Evolutionary conservation across 2,888 invertebrate species (phyloP).

Genomic region (Scaptomyza polygonia): DNA sequence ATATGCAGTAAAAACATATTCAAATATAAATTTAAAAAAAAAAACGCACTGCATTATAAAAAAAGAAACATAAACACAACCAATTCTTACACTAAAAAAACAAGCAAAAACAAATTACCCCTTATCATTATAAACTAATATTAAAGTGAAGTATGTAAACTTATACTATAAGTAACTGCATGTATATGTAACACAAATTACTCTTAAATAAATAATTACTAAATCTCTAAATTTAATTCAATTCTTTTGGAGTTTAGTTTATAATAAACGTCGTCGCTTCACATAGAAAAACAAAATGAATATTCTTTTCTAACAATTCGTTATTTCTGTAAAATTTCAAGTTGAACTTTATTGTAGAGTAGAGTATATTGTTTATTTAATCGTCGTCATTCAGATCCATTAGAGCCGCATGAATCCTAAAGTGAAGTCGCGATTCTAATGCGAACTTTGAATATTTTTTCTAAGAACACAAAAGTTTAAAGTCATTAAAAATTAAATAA

Average conservation of each 20-base stretch:
- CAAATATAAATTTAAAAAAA: neutral
- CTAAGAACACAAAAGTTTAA: conserved; percentile 85
- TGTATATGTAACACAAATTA: conserved; percentile 45
- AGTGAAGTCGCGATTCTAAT: conserved; percentile 94
- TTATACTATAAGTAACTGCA: conserved; percentile 27
- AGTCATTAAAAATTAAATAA: neutral
- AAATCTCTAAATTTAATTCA: conserved; percentile 14
- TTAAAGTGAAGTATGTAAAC: conserved; percentile 23
- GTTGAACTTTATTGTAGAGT: no score
- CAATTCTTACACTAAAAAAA: conserved; percentile 34
- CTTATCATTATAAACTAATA: conserved; percentile 23
- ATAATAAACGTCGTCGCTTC: no score
- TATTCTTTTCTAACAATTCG: neutral
- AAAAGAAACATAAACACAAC: conserved; percentile 17
- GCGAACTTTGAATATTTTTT: conserved; percentile 94
- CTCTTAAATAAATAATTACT: conserved; percentile 41
- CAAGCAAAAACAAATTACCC: conserved; percentile 15
- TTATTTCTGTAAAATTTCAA: neutral
- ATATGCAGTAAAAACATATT: neutral
- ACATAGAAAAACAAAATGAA: no score
- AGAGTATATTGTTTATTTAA: no score
- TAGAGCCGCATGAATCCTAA: conserved; percentile 92
- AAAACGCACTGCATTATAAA: conserved; percentile 14
- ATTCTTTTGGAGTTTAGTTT: neutral
- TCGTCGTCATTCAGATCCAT: conserved; percentile 67